A percentile compares a stretch with the other conserved stretches of the same genome.
phyloP scores from a whole-genome alignment of 2,797 vertebrate genomes.

The Myotis daubentonii region DNA sequence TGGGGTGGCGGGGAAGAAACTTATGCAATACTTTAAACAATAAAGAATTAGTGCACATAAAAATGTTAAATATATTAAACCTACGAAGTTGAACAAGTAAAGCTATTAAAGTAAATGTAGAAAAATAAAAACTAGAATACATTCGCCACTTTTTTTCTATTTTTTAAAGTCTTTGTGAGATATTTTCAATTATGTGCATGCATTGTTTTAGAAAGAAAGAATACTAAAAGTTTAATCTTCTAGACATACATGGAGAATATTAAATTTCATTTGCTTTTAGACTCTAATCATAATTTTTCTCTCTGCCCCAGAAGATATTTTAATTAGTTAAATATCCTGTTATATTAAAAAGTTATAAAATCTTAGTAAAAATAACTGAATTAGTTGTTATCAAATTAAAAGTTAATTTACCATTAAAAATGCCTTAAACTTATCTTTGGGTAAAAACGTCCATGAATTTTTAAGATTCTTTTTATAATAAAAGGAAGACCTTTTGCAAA shows the following conservation, averaged over 20 bases:
- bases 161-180: neutral
- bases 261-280: constrained; percentile 50
- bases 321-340: constrained; percentile 6
- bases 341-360: constrained; percentile 13
- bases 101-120: neutral
- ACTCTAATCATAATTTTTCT: neutral
- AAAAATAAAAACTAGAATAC: constrained; percentile 25
- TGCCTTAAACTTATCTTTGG: neutral
- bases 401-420: constrained; percentile 49
- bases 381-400: neutral
- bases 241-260: neutral
- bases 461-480: neutral
- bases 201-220: constrained; percentile 28
- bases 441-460: neutral
- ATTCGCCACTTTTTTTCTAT: neutral
- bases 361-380: constrained; percentile 11
- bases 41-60: neutral
- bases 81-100: neutral
- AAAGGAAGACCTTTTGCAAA: constrained; percentile 11
- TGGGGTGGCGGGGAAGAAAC: too few species aligned
- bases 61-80: constrained; percentile 10
- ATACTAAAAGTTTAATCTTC: constrained; percentile 48
- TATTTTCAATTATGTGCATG: constrained; percentile 34
- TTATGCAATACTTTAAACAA: too few species aligned
- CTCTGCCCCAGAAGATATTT: neutral